phyloP scores from a whole-genome alignment of 2,888 invertebrate species.

The Latrodectus hesperus region DNA sequence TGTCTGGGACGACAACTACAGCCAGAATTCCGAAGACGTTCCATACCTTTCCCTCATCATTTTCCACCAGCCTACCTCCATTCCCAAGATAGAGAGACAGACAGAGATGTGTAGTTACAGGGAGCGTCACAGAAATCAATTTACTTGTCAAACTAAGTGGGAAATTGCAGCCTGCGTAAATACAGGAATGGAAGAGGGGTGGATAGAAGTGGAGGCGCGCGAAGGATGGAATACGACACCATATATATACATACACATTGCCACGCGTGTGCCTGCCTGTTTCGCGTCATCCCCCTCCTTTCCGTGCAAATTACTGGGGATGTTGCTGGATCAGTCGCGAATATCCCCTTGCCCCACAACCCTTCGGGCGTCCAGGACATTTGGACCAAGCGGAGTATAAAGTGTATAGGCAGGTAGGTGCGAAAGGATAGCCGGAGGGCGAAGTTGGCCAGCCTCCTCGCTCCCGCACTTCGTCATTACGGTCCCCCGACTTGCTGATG shows the following conservation, averaged over 20 bases:
- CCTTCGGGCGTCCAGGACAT: constrained; percentile 34
- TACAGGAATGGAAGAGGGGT: constrained; percentile 49
- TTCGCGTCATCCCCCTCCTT: constrained; percentile 3
- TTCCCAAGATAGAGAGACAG: background rate
- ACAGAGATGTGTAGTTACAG: constrained; percentile 8
- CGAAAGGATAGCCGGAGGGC: constrained; percentile 54
- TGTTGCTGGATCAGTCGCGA: constrained; percentile 27
- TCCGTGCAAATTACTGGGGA: constrained; percentile 59
- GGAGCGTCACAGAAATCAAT: constrained; percentile 69
- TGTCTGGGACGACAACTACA: background rate
- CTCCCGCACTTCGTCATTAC: constrained; percentile 31
- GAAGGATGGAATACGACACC: constrained; percentile 10
- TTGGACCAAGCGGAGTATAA: constrained; percentile 49
- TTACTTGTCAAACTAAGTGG: constrained; percentile 71
- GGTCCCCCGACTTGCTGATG: constrained; percentile 61
- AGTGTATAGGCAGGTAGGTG: constrained; percentile 62
- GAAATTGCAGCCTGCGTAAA: constrained; percentile 70
- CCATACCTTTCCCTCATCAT: background rate
- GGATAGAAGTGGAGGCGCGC: constrained; percentile 26
- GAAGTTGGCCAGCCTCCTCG: constrained; percentile 28
- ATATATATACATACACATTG: constrained; percentile 20
- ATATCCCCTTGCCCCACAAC: constrained; percentile 19
- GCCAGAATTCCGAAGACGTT: constrained; percentile 22
- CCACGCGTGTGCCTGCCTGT: background rate
- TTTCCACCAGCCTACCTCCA: background rate